phyloP scores from a whole-genome alignment of 2,797 vertebrate species.

The Spinibarbus caldwelli region DNA sequence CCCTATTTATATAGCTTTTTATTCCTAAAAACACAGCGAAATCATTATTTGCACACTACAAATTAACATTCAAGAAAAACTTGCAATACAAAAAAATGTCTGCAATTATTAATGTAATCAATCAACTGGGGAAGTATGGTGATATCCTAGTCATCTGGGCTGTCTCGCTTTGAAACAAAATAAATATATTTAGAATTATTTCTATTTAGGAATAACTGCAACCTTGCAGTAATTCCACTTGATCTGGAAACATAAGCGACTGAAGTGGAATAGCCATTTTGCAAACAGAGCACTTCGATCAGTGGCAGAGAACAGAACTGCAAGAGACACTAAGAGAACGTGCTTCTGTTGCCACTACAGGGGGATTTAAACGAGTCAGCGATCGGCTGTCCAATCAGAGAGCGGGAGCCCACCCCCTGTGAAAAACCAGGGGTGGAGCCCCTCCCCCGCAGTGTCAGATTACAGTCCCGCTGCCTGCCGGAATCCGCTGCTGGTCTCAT shows the following conservation, averaged over 20 bases:
- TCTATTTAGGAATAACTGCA: background rate
- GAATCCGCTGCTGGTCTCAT: constrained; percentile 69
- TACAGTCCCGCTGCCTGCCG: constrained; percentile 75
- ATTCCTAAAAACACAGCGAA: background rate
- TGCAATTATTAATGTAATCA: background rate
- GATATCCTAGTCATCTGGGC: background rate
- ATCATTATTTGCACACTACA: no score
- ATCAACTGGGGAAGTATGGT: background rate
- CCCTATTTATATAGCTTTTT: background rate
- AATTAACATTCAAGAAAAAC: no score
- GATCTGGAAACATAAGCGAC: background rate
- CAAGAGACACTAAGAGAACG: constrained; percentile 8
- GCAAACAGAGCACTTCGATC: background rate
- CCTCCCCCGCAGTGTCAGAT: constrained; percentile 76
- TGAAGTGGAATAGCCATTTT: constrained; percentile 3
- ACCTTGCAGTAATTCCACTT: background rate
- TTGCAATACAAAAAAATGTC: background rate
- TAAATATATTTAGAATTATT: background rate
- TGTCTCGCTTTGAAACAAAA: background rate
- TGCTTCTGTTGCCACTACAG: constrained; percentile 69
- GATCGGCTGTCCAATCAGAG: constrained; percentile 56
- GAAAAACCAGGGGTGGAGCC: constrained; percentile 59
- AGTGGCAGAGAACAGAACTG: constrained; percentile 15
- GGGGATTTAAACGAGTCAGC: constrained; percentile 85
- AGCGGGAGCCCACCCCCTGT: constrained; percentile 55